These are phyloP conservation scores for Tortrix viridana DNA, from an alignment of 2,888 invertebrate genomes.

Conservation along the genomic window DNA sequence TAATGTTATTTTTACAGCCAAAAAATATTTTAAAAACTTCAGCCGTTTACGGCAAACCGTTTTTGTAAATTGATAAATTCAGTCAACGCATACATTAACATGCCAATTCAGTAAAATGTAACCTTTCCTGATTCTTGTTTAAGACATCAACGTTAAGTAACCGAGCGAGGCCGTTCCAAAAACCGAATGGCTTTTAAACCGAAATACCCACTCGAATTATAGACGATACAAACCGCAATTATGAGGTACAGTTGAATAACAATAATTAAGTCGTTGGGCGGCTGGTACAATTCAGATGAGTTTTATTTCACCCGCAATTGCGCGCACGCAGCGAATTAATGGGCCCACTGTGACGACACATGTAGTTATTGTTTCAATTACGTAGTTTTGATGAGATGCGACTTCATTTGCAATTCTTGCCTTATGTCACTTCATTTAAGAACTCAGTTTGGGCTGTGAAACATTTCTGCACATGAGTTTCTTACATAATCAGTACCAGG, in stretches of 20 bases:
- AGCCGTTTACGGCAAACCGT: no score
- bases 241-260: conserved; percentile 62
- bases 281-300: conserved; percentile 48
- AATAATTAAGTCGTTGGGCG: conserved; percentile 65
- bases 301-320: conserved; percentile 52
- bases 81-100: conserved; percentile 3
- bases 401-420: conserved; percentile 13
- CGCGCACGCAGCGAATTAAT: conserved; percentile 41
- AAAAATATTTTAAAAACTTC: no score
- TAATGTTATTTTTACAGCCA: no score
- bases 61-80: not conserved
- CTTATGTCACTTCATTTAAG: conserved; percentile 17
- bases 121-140: conserved; percentile 49
- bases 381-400: conserved; percentile 22
- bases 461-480: no score
- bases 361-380: conserved; percentile 35
- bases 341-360: conserved; percentile 34
- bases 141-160: conserved; percentile 55
- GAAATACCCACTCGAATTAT: conserved; percentile 63
- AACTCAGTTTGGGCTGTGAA: not conserved
- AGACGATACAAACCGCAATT: conserved; percentile 66
- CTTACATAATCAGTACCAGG: no score
- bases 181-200: conserved; percentile 62
- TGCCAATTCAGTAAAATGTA: conserved; percentile 42
- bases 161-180: conserved; percentile 60